phyloP scores from a whole-genome alignment of 2,888 invertebrate genomes.

The Pharmacophagus antenor region DNA sequence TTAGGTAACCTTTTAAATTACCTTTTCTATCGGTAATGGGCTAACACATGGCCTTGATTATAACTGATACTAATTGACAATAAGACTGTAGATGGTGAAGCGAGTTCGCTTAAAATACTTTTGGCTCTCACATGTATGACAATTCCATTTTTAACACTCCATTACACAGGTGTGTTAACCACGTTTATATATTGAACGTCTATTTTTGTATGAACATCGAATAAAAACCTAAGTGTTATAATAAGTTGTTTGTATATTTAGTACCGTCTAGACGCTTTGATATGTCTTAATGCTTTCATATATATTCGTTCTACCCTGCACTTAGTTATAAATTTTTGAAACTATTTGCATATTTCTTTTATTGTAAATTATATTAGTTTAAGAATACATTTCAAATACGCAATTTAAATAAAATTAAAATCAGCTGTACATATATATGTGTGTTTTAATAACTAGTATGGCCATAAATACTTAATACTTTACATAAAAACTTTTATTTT shows the following conservation, averaged over 20 bases:
- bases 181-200: background rate
- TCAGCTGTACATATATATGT: too few species aligned
- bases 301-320: background rate
- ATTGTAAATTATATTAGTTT: background rate
- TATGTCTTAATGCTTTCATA: background rate
- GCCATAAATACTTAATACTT: too few species aligned
- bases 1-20: background rate
- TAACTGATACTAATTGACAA: background rate
- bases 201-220: background rate
- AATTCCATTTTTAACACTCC: background rate
- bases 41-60: background rate
- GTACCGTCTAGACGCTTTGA: background rate
- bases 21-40: background rate
- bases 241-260: background rate
- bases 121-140: too few species aligned
- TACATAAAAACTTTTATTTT: too few species aligned
- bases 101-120: too few species aligned
- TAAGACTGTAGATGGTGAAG: background rate
- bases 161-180: background rate
- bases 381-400: too few species aligned
- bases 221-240: background rate
- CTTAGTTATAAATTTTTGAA: background rate
- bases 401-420: too few species aligned
- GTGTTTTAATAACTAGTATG: too few species aligned
- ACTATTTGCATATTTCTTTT: background rate